Evolutionary conservation across 2,888 invertebrate species (phyloP), one percentile per base, ranked within the genome.

Genomic region (Heliconius sara): DNA sequence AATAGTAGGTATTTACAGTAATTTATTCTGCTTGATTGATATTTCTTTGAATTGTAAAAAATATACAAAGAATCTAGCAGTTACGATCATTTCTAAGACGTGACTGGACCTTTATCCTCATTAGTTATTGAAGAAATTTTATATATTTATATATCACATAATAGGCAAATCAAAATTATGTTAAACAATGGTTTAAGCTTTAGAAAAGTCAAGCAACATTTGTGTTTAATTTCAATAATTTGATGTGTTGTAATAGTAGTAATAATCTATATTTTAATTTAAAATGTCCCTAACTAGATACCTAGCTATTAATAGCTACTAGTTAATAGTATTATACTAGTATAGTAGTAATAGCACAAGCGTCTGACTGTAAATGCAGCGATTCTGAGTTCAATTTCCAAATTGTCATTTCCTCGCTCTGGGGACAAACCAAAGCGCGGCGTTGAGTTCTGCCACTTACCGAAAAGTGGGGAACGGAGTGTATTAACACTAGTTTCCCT

Each of bases 51-150:
- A 52, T 72, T 7, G 7, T 22, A 57, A 57, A 52, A 12, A n/a
- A 10, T 30, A 22, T 57, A 30, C 13, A 22, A 22, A 72, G n/a
- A n/a, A n/a, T 72, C 12, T 30, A 30, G 6, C 10, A 60, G n/a
- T 60, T 78, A 77, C 72, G 68, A 12, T 71, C 13, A 60, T 80
- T 77, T 77, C 19, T 47, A 63, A 65, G 71, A 71, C 65, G 77
- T 77, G 71, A 27, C 27, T 39, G 30, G n/a, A 39, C 7, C 6
- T 72, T 68, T 68, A 68, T 68, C 13, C 13, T 68, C 39, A n/a
- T n/a, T 68, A 39, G 68, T 34, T 67, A n/a, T 67, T 67, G 34
- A 67, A 22, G 10, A 10, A 22, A 0, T 67, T 34, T 67, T 10
- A 67, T 34, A n/a, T 34, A 67, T 67, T 34, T 19, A 22, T 67